phyloP scores from a whole-genome alignment of 2,888 invertebrate species.

The Julus scanicus region DNA sequence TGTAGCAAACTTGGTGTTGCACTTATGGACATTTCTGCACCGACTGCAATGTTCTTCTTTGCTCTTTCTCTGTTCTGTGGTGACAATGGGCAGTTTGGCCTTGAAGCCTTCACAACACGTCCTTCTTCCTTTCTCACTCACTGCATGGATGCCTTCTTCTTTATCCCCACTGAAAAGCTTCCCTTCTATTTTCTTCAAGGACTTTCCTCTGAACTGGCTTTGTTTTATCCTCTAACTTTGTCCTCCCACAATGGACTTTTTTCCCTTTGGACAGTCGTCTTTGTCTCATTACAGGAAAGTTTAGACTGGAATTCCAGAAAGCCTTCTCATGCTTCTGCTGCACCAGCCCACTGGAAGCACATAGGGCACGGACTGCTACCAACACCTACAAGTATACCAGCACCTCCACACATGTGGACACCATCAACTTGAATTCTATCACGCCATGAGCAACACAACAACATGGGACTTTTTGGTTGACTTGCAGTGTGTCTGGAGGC shows the following conservation, averaged over 20 bases:
- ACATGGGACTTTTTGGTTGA: not conserved
- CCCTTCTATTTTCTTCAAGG: not conserved
- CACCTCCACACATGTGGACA: constrained; percentile 59
- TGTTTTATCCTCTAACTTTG: not conserved
- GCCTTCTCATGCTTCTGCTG: constrained; percentile 58
- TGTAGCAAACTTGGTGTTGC: constrained; percentile 28
- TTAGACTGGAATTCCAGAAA: constrained; percentile 59
- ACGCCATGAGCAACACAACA: not conserved
- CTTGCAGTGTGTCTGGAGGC: no score
- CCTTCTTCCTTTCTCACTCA: constrained; percentile 31
- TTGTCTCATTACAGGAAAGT: constrained; percentile 58
- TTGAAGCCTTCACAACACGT: constrained; percentile 44
- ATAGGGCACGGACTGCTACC: constrained; percentile 55
- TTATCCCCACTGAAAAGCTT: not conserved
- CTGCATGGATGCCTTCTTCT: constrained; percentile 48
- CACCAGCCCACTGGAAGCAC: constrained; percentile 30
- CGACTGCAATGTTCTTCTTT: constrained; percentile 42
- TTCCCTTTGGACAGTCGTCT: constrained; percentile 24
- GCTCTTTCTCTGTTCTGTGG: constrained; percentile 10
- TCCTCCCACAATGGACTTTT: not conserved
- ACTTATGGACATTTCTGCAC: constrained; percentile 14
- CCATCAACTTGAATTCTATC: constrained; percentile 59
- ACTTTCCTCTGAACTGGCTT: not conserved
- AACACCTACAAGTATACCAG: constrained; percentile 58
- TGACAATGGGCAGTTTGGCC: constrained; percentile 18